Base-by-base conservation (phyloP, 2,888 invertebrate species). In the Spicauda simplicius region DNA sequence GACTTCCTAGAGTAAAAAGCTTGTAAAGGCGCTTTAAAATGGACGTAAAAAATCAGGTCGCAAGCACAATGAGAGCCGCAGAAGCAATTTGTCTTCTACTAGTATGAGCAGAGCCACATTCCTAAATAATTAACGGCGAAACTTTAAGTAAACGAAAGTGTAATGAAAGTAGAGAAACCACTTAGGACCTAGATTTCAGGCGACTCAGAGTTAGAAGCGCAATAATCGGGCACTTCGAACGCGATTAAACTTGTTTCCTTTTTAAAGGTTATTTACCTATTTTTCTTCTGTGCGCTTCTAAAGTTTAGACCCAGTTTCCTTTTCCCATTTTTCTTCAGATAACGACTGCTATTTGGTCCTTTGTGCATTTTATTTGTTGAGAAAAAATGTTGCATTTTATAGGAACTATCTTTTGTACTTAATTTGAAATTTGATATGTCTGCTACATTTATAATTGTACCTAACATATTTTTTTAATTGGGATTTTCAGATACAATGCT, bases 11-110 rank as follows among this genome's bases (percentile, higher is more conserved):
- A 63, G 62, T 33, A 62, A 68, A 68, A 68, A 58, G 63, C 57
- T 63, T 68, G 68, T 68, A 68, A 62, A 63, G 63, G 19, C 63
- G 68, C 56, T 68, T 68, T 64, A 69, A 64, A 67, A 67, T 67
- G 67, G 61, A 56, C 59, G 63, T 58, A 59, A 71, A 71, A 70
- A 69, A 69, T 69, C 67, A 68, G 71, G 69, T 62, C 69, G 69
- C 67, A 59, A 37, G 64, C 67, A 71, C 68, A 71, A 69, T 69
- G 52, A 68, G 67, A 65, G 59, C 33, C 60, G 16, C 62, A 58
- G 67, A 69, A 71, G 67, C 64, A 71, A 71, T 71, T 71, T 69
- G 69, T 69, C 70, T 71, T 62, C 58, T 59, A 62, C 61, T 56
- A 59, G 33, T 62, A 62, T 56, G 61, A 69, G 62, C 68, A 61